phyloP scores from a whole-genome alignment of 2,888 invertebrate species.

The Tetanocera ferruginea region DNA sequence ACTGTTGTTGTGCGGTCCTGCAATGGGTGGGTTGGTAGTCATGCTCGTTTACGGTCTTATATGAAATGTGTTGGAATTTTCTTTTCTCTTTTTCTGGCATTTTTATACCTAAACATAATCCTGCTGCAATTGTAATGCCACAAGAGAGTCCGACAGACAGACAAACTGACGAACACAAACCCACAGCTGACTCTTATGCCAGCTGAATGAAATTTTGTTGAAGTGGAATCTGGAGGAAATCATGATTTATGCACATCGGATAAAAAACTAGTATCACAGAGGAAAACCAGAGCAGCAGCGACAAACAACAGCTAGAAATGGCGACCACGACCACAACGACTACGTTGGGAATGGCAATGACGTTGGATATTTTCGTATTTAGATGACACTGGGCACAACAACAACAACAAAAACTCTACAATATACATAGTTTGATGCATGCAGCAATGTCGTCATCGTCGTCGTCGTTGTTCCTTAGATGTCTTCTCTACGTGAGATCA shows the following conservation, averaged over 20 bases:
- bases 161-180: background rate
- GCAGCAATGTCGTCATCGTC: background rate
- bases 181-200: background rate
- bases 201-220: slow-evolving; percentile 17
- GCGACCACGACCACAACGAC: background rate
- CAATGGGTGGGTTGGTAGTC: background rate
- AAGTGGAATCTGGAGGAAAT: background rate
- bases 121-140: slow-evolving; percentile 17
- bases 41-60: background rate
- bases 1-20: slow-evolving; percentile 25
- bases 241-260: slow-evolving; percentile 36
- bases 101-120: slow-evolving; percentile 9
- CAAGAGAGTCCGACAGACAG: slow-evolving; percentile 3
- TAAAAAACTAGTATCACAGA: background rate
- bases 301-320: background rate
- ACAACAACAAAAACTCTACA: background rate
- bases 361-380: background rate
- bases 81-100: background rate
- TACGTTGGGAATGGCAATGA: background rate
- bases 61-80: slow-evolving; percentile 22
- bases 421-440: background rate
- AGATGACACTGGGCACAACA: background rate
- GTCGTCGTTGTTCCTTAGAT: background rate
- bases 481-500: slow-evolving; percentile 24
- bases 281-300: slow-evolving; percentile 9